phyloP scores from a whole-genome alignment of 2,888 invertebrate genomes.

The Agrilus biguttatus region DNA sequence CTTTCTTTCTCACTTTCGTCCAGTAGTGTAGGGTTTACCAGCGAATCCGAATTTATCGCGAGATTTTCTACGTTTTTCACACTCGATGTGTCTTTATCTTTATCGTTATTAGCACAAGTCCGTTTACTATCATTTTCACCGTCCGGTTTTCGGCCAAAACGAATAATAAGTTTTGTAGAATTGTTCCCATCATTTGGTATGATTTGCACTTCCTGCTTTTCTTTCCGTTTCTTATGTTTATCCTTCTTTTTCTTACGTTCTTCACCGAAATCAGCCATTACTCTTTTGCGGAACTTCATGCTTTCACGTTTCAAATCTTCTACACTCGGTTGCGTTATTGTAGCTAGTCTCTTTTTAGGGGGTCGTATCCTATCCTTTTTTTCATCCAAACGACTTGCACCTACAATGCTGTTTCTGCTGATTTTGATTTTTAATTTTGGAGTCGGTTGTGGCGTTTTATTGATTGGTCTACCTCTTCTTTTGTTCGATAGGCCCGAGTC shows the following conservation, averaged over 20 bases:
- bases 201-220: constrained; percentile 36
- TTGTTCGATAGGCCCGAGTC: constrained; percentile 20
- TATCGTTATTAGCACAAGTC: constrained; percentile 11
- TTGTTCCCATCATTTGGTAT: constrained; percentile 38
- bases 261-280: constrained; percentile 72
- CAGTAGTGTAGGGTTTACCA: constrained; percentile 1
- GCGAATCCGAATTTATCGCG: constrained; percentile 4
- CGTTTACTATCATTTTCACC: constrained; percentile 14
- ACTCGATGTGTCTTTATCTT: constrained; percentile 4
- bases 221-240: constrained; percentile 42
- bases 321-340: constrained; percentile 52
- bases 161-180: constrained; percentile 42
- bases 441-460: constrained; percentile 27
- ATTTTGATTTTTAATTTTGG: constrained; percentile 62
- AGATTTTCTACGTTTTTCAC: constrained; percentile 7
- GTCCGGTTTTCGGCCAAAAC: constrained; percentile 14
- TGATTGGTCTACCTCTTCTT: constrained; percentile 27
- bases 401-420: constrained; percentile 33
- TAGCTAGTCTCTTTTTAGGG: constrained; percentile 60
- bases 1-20: constrained; percentile 6
- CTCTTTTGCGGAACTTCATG: constrained; percentile 73
- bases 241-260: constrained; percentile 41
- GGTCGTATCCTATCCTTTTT: constrained; percentile 46
- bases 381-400: constrained; percentile 30
- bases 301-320: constrained; percentile 72